Evolutionary conservation across 2,113 vertebrate genomes (phyloP).

Genomic region (Cathartes aura): DNA sequence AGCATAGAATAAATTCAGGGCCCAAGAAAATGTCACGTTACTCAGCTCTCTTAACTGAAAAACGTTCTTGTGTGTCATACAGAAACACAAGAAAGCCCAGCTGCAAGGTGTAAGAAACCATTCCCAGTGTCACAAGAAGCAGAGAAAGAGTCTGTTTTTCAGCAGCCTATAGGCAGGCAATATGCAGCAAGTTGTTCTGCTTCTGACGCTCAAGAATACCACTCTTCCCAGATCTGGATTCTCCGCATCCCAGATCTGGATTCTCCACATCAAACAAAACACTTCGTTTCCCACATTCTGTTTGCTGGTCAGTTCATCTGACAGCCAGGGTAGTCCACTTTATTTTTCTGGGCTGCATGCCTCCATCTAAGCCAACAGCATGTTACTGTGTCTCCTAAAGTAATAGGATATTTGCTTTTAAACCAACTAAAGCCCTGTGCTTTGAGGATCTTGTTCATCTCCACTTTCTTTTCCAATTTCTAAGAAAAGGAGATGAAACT

Average conservation of each 20-base stretch:
- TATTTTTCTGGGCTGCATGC: neutral
- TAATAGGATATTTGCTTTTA: neutral
- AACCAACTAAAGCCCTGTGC: neutral
- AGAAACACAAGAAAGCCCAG: neutral
- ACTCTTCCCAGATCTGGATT: neutral
- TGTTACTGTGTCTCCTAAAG: neutral
- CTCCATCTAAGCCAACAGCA: neutral
- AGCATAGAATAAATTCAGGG: neutral
- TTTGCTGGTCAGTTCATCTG: neutral
- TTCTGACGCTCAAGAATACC: neutral
- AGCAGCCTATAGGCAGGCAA: neutral
- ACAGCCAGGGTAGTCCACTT: neutral
- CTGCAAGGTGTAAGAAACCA: neutral
- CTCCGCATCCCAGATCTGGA: neutral
- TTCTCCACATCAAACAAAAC: neutral
- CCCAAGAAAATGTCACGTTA: neutral
- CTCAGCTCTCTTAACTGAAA: neutral
- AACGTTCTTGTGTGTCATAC: neutral
- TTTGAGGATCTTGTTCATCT: neutral
- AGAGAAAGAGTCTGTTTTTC: neutral
- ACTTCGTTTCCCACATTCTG: neutral
- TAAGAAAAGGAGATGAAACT: neutral
- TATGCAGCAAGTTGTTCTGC: neutral
- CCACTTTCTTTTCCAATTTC: neutral
- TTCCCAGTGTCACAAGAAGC: neutral